Evolutionary conservation across 1,140 invertebrate species (phyloP).

Genomic region (Drosophila funebris): DNA sequence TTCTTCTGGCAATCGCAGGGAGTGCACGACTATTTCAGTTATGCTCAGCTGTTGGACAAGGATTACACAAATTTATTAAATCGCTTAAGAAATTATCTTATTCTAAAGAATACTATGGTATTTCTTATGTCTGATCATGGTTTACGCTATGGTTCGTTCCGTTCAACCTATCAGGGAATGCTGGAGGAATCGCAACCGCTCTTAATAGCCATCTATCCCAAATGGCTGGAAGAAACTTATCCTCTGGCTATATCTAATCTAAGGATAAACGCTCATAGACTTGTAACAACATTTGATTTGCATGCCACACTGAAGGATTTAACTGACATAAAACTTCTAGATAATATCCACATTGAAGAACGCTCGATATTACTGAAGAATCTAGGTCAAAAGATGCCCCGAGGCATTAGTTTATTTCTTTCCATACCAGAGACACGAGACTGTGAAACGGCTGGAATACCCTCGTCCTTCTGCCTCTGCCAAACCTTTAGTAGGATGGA

Average conservation of each 20-base stretch:
- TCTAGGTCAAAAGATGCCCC: slow-evolving; percentile 36
- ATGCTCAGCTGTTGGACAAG: slow-evolving; percentile 18
- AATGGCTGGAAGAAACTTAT: slow-evolving; percentile 87
- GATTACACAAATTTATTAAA: slow-evolving; percentile 32
- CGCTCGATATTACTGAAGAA: slow-evolving; percentile 16
- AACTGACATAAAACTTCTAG: slow-evolving; percentile 82
- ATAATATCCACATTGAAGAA: slow-evolving; percentile 45
- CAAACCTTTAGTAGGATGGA: neutral
- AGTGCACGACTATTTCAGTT: slow-evolving; percentile 53
- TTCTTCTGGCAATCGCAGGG: slow-evolving; percentile 60
- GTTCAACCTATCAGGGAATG: slow-evolving; percentile 89
- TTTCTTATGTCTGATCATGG: slow-evolving; percentile 96
- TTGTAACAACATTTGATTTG: slow-evolving; percentile 92
- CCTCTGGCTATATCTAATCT: slow-evolving; percentile 88
- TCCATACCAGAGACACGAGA: slow-evolving; percentile 88
- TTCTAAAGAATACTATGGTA: slow-evolving; percentile 88
- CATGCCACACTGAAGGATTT: slow-evolving; percentile 88
- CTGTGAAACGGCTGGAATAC: slow-evolving; percentile 86
- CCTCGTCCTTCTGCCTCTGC: slow-evolving; percentile 38
- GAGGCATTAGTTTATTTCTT: slow-evolving; percentile 90
- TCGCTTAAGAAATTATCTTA: slow-evolving; percentile 50
- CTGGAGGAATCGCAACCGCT: slow-evolving; percentile 94
- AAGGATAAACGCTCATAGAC: slow-evolving; percentile 87
- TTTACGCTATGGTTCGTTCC: slow-evolving; percentile 89
- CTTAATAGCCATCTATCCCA: slow-evolving; percentile 89